Evolutionary conservation across 1,140 invertebrate genomes (phyloP).

Genomic region (Solenopsis fugax): DNA sequence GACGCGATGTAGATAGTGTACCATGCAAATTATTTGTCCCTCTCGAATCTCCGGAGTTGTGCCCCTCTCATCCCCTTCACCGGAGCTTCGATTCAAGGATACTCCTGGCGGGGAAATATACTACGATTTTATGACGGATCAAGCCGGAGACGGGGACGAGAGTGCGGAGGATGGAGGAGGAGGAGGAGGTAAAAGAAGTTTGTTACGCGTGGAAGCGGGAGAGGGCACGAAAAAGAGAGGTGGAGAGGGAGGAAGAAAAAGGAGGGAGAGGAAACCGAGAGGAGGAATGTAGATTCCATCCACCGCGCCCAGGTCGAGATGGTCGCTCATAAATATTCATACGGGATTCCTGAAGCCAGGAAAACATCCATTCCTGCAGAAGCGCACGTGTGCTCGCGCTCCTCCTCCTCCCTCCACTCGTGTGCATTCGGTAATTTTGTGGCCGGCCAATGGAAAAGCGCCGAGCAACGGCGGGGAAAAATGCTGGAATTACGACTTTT

Average conservation of each 20-base stretch:
- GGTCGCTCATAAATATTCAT: conserved; percentile 85
- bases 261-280: conserved; percentile 7
- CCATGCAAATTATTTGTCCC: conserved; percentile 16
- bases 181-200: conserved; percentile 18
- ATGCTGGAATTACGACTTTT: conserved; percentile 49
- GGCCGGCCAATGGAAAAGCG: conserved; percentile 62
- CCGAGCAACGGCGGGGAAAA: conserved; percentile 34
- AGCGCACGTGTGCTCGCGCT: conserved; percentile 62
- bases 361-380: conserved; percentile 81
- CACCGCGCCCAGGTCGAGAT: conserved; percentile 80
- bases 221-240: background rate
- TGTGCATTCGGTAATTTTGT: conserved; percentile 68
- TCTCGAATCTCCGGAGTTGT: background rate
- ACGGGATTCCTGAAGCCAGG: conserved; percentile 80
- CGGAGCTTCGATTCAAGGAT: conserved; percentile 41
- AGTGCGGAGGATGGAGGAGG: background rate
- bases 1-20: background rate
- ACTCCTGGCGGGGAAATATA: conserved; percentile 34
- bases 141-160: background rate
- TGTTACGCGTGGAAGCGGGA: conserved; percentile 10
- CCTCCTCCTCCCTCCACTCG: background rate
- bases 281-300: conserved; percentile 72
- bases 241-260: conserved; percentile 44
- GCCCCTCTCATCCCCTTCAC: background rate
- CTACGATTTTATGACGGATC: conserved; percentile 43